A percentile compares a stretch with the other conserved stretches of the same genome.
phyloP scores from a whole-genome alignment of 1,140 invertebrate species.

The Sipha flava region DNA sequence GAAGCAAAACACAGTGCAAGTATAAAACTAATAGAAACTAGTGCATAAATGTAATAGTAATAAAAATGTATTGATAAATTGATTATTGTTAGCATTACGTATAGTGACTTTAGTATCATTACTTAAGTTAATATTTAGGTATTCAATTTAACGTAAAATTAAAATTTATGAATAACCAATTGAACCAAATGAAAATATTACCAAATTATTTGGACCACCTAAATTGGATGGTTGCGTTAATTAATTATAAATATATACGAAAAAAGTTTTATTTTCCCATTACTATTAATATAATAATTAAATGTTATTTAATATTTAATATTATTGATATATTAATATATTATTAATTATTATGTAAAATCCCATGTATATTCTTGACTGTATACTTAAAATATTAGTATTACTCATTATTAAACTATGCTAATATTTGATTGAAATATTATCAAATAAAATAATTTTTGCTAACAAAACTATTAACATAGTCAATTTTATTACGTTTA shows the following conservation, averaged over 20 bases:
- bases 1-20: background rate
- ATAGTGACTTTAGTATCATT: background rate
- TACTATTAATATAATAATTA: background rate
- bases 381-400: background rate
- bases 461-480: background rate
- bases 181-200: background rate
- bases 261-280: slow-evolving; percentile 6
- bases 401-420: background rate
- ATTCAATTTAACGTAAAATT: background rate
- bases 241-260: background rate
- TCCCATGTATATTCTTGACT: too few species aligned
- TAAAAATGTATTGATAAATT: slow-evolving; percentile 21
- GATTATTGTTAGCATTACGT: slow-evolving; percentile 28
- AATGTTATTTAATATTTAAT: background rate
- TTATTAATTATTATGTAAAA: too few species aligned
- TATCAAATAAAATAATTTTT: slow-evolving; percentile 4
- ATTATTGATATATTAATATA: background rate
- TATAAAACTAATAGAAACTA: background rate
- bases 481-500: slow-evolving; percentile 9
- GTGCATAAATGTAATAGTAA: slow-evolving; percentile 9
- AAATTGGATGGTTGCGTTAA: slow-evolving; percentile 31
- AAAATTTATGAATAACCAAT: background rate
- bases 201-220: slow-evolving; percentile 17
- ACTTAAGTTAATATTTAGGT: slow-evolving; percentile 11
- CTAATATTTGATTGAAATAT: background rate